These are phyloP conservation scores for Dipodomys merriami DNA, from an alignment of 2,113 vertebrate genomes.

Conservation along the genomic window DNA sequence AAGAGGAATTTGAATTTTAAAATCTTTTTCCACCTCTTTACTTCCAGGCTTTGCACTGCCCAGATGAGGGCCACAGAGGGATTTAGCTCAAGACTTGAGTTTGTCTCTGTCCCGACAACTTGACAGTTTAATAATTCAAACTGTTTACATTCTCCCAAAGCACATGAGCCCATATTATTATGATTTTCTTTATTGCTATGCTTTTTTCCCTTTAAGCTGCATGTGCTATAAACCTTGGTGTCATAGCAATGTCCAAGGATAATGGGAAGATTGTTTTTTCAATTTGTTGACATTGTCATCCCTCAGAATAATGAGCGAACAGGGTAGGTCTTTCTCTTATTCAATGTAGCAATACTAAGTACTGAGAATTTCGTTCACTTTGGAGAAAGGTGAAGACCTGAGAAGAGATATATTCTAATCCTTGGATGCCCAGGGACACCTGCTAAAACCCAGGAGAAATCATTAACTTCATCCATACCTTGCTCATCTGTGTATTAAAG, in stretches of 20 bases:
- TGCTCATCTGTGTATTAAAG: background rate
- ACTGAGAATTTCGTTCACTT: background rate
- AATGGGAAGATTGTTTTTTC: constrained; percentile 54
- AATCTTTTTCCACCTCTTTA: constrained; percentile 7
- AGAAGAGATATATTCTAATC: background rate
- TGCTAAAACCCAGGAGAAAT: background rate
- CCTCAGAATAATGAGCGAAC: background rate
- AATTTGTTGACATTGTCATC: background rate
- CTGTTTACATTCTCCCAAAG: constrained; percentile 80
- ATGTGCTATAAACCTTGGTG: constrained; percentile 4
- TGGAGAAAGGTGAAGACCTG: background rate
- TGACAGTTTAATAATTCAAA: constrained; percentile 84
- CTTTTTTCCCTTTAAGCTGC: constrained; percentile 61
- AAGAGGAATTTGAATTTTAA: constrained; percentile 74
- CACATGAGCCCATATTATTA: constrained; percentile 73
- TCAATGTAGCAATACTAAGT: background rate
- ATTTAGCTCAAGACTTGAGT: constrained; percentile 69
- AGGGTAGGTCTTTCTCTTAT: background rate
- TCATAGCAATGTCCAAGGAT: constrained; percentile 45
- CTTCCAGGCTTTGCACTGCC: background rate
- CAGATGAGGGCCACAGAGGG: constrained; percentile 35
- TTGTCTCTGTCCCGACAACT: constrained; percentile 71
- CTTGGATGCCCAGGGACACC: background rate
- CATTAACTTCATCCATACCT: background rate
- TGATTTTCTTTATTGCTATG: constrained; percentile 57